Evolutionary conservation across 2,888 invertebrate genomes (phyloP).

Genomic region (Drosophila macrospina): DNA sequence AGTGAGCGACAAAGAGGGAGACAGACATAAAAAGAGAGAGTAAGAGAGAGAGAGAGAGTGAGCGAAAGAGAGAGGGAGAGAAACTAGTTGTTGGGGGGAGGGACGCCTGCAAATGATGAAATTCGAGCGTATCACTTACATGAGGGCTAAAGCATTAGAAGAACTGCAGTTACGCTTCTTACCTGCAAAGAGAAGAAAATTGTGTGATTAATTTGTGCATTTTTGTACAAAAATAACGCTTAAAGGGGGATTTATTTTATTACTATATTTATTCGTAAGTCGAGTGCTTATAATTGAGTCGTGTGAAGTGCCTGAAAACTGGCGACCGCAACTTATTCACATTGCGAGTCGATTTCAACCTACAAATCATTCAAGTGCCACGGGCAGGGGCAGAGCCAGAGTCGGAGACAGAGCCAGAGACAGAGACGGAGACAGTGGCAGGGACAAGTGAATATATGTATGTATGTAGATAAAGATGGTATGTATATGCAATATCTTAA

Average conservation of each 20-base stretch:
- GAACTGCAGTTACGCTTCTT: constrained; percentile 36
- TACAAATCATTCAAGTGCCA: constrained; percentile 37
- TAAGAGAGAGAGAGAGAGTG: constrained; percentile 9
- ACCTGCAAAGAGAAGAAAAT: constrained; percentile 42
- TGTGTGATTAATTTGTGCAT: constrained; percentile 15
- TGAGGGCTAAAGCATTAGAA: background rate
- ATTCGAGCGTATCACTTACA: constrained; percentile 47
- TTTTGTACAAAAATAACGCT: background rate
- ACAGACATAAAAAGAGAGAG: background rate
- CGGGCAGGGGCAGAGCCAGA: constrained; percentile 2
- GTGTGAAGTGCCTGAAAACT: constrained; percentile 30
- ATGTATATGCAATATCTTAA: constrained; percentile 25
- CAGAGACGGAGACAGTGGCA: background rate
- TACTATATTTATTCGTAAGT: constrained; percentile 17
- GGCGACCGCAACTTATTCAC: constrained; percentile 33
- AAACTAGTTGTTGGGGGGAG: constrained; percentile 47
- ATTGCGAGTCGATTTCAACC: constrained; percentile 12
- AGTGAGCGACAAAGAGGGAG: constrained; percentile 23
- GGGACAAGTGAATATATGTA: background rate
- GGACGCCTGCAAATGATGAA: constrained; percentile 30
- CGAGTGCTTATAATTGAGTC: constrained; percentile 15
- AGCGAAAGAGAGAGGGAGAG: constrained; percentile 14
- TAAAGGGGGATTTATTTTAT: constrained; percentile 13
- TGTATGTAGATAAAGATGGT: constrained; percentile 3
- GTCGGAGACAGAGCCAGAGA: too few species aligned